Conservation (phyloP, 1,140 invertebrate species). For the Penaeus vannamei region DNA sequence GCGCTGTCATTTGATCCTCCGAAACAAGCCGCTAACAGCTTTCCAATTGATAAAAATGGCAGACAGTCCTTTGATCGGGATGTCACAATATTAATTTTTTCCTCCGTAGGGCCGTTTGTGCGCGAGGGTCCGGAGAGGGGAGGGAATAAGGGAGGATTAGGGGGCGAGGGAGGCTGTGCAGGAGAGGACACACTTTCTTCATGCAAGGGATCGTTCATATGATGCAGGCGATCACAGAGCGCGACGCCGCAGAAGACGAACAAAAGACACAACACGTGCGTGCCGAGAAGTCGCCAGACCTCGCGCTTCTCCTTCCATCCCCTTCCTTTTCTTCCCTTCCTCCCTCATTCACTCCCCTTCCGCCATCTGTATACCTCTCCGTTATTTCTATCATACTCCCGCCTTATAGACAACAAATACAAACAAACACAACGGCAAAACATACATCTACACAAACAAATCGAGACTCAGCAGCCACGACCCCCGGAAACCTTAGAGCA, state of each 20-base stretch:
- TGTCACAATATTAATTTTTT: slow-evolving; percentile 53
- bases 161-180: not conserved
- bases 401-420: no score
- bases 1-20: slow-evolving; percentile 35
- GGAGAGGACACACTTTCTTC: no score
- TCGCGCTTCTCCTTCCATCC: not conserved
- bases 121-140: not conserved
- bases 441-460: no score
- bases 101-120: not conserved
- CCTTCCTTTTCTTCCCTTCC: not conserved
- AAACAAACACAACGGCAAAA: no score
- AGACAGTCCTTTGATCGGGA: slow-evolving; percentile 32
- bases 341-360: not conserved
- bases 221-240: no score
- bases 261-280: no score
- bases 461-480: no score
- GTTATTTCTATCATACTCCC: no score
- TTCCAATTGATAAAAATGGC: slow-evolving; percentile 55
- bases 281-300: not conserved
- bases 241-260: no score
- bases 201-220: no score
- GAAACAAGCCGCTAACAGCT: slow-evolving; percentile 49
- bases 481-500: no score
- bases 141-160: not conserved
- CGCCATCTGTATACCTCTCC: no score